These are phyloP conservation scores for Menura novaehollandiae DNA, from an alignment of 2,113 vertebrate genomes.

Conservation along the genomic window DNA sequence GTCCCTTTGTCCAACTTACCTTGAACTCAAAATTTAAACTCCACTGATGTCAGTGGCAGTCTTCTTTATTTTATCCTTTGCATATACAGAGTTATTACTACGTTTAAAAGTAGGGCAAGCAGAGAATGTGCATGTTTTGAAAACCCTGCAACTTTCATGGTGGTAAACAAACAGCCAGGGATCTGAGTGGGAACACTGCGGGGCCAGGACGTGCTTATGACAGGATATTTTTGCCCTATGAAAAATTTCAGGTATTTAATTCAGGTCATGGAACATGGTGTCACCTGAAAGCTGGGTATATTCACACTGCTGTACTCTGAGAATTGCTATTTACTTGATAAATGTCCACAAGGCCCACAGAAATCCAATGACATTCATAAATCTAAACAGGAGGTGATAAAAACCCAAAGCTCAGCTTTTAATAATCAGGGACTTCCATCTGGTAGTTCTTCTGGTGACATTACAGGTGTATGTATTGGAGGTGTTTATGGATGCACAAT, in stretches of 20 bases:
- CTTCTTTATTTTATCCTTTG: not conserved
- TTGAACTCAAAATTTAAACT: not conserved
- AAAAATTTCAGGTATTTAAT: constrained; percentile 3
- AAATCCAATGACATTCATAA: constrained; percentile 15
- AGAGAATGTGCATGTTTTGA: not conserved
- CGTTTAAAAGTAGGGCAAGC: not conserved
- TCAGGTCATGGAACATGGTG: not conserved
- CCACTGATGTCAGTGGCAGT: not conserved
- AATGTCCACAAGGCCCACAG: not conserved
- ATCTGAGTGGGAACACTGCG: not conserved
- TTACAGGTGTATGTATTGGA: not conserved
- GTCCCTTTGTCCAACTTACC: not conserved
- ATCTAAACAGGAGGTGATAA: not conserved
- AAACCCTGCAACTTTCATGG: not conserved
- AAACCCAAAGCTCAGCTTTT: not conserved
- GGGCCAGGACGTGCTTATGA: not conserved
- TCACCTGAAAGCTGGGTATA: not conserved
- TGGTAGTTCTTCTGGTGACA: not conserved
- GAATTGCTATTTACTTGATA: constrained; percentile 25
- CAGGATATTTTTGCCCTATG: not conserved
- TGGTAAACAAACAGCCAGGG: not conserved
- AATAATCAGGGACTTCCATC: constrained; percentile 2
- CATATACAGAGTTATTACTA: not conserved
- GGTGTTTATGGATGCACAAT: not conserved
- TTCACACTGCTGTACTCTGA: not conserved